phyloP scores from a whole-genome alignment of 2,113 vertebrate genomes.

The Cyanoliseus patagonus region DNA sequence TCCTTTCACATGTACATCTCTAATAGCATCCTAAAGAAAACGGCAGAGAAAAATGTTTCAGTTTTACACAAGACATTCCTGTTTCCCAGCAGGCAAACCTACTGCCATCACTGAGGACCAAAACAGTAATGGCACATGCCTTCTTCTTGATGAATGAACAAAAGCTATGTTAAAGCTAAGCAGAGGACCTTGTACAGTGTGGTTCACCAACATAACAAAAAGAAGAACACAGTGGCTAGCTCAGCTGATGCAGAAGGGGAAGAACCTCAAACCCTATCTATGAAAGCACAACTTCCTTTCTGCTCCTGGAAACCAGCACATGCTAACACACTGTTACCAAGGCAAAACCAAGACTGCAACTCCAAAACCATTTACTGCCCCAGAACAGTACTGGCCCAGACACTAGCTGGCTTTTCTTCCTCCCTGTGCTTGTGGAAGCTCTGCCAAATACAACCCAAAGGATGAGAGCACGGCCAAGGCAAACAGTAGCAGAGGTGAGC shows the following conservation, averaged over 20 bases:
- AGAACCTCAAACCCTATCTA: not conserved
- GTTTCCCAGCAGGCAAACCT: not conserved
- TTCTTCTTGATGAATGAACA: not conserved
- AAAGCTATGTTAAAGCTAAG: not conserved
- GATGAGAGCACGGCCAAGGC: accelerated
- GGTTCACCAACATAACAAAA: not conserved
- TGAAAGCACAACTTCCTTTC: not conserved
- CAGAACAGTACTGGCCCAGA: not conserved
- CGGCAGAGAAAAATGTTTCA: not conserved
- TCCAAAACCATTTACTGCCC: not conserved
- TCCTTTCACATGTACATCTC: constrained; percentile 82
- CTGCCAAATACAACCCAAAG: not conserved
- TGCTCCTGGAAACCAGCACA: not conserved
- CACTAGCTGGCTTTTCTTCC: not conserved
- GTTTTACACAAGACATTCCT: not conserved
- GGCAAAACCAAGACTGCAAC: not conserved
- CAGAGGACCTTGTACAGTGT: not conserved
- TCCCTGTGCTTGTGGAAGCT: not conserved
- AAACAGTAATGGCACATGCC: not conserved
- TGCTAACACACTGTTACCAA: not conserved
- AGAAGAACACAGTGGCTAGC: not conserved
- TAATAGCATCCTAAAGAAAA: constrained; percentile 78
- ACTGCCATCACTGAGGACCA: not conserved
- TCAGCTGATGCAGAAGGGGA: not conserved
- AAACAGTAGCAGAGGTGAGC: not conserved